Conservation (phyloP, 2,113 vertebrate species). For the Crypturellus undulatus region DNA sequence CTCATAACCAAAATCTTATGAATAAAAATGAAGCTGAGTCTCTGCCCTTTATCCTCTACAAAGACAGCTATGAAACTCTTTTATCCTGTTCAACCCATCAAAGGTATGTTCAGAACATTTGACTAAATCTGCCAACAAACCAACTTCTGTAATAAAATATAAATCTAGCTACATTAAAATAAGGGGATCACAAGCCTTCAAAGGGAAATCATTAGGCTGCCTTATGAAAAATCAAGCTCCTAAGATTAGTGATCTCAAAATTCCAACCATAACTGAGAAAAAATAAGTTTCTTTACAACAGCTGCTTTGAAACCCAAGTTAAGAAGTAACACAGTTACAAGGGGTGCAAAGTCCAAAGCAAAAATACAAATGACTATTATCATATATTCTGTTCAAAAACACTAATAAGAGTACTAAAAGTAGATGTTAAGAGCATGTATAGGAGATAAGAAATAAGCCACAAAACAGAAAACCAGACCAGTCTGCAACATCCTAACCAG, state of each 20-base stretch:
- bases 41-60: slow-evolving; percentile 66
- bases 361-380: not conserved
- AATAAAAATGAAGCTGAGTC: slow-evolving; percentile 61
- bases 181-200: slow-evolving; percentile 26
- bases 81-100: slow-evolving; percentile 62
- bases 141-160: slow-evolving; percentile 53
- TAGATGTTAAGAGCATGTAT: fast-evolving
- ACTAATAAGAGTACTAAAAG: not conserved
- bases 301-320: not conserved
- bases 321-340: not conserved
- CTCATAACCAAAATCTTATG: not conserved
- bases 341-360: not conserved
- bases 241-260: not conserved
- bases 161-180: slow-evolving; percentile 51
- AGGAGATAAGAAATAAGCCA: not conserved
- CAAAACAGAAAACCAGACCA: not conserved
- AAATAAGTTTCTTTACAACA: not conserved
- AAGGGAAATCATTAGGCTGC: slow-evolving; percentile 44
- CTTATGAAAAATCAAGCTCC: slow-evolving; percentile 22
- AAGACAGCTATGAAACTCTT: slow-evolving; percentile 53
- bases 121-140: slow-evolving; percentile 61
- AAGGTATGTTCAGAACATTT: slow-evolving; percentile 47
- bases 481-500: not conserved
- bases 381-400: not conserved
- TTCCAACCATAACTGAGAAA: not conserved